These are phyloP conservation scores for Protonibea diacanthus DNA, from an alignment of 2,797 vertebrate genomes.

Conservation along the genomic window DNA sequence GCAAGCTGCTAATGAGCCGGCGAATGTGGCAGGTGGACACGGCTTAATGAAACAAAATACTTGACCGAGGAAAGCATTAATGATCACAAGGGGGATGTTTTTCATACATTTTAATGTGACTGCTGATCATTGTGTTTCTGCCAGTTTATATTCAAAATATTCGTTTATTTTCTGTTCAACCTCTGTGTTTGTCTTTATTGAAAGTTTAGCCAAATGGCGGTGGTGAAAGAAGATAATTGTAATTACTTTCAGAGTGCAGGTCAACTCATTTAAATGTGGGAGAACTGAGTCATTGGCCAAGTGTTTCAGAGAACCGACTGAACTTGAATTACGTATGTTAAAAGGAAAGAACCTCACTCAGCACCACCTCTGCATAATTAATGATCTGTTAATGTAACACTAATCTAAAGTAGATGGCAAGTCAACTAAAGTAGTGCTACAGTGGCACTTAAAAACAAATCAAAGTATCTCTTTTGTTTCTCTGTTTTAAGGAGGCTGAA, in stretches of 20 bases:
- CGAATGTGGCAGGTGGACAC: constrained; percentile 59
- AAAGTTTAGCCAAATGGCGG: neutral
- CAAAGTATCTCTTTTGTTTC: neutral
- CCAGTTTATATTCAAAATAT: neutral
- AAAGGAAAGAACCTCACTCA: neutral
- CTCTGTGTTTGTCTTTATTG: neutral
- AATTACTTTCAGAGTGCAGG: neutral
- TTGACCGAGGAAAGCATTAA: constrained; percentile 29
- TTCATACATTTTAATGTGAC: constrained; percentile 36
- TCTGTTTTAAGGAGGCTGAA: neutral
- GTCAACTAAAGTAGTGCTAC: neutral
- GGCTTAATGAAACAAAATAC: constrained; percentile 59
- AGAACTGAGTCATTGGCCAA: neutral
- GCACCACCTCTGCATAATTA: neutral
- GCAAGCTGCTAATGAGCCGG: constrained; percentile 68
- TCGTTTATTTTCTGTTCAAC: neutral
- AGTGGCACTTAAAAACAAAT: neutral
- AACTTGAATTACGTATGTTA: neutral
- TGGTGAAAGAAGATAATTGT: neutral
- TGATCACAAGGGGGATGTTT: constrained; percentile 29
- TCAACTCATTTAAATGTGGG: neutral
- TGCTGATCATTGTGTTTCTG: constrained; percentile 7
- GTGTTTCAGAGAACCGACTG: neutral
- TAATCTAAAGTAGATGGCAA: neutral
- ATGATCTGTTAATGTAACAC: neutral